Evolutionary conservation across 2,888 invertebrate species (phyloP), one percentile per base, ranked within the genome.

Genomic region (Apamea sordens): DNA sequence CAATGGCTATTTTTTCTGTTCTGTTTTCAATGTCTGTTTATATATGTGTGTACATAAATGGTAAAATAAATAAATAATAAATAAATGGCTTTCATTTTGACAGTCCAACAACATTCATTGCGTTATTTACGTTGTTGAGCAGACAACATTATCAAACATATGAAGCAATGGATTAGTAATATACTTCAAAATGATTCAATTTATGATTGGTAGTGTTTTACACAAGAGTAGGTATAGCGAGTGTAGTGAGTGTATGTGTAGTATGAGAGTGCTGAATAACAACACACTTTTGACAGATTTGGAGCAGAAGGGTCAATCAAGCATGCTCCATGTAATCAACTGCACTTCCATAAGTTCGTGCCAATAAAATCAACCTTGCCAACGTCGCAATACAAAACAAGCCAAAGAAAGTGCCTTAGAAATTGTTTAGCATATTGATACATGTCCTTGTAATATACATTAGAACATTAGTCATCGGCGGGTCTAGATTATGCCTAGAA

Each of bases 401-500:
- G 36, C 28, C 67, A 71, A 82, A 87, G 88, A 88, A 88, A 88
- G 88, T 88, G 88, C 81, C 70, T 69, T 28, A 56, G 61, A 83
- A 85, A 82, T 77, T n/a, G 77, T 69, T 87, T 84, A 71, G 73
- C 80, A 84, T 82, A 81, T 86, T 71, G 21, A 73, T 73, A 32
- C 75, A 76, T 87, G 88, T 86, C 87, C 87, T 88, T 85, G 89
- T 77, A 85, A 80, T 80, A 83, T 79, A 84, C 88, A 89, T 82
- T 80, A 80, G 83, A 83, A 82, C 86, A 86, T 87, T 89, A 85
- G 74, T 90, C 90, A 89, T 84, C 75, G 68, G 64, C 74, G 56
- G 21, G 53, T 72, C 74, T 72, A 61, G 69, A 76, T 79, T 50
- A 59, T 77, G 88, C 75, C 82, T 86, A 47, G 90, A 88, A 91